Conservation (phyloP, 2,113 vertebrate genomes). For the Scatophagus argus region DNA sequence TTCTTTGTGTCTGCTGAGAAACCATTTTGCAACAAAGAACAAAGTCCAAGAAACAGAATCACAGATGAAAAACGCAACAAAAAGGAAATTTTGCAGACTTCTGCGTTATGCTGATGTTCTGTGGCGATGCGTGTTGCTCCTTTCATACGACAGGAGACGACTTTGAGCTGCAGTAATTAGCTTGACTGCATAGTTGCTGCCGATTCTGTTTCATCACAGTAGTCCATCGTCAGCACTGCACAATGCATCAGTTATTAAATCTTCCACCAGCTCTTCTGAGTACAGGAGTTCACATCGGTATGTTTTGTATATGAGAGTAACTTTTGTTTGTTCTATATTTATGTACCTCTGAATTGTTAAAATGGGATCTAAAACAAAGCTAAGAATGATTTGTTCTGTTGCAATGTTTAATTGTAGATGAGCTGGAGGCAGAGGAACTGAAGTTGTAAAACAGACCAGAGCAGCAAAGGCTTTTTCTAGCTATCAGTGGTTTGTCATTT, state of each 20-base stretch:
- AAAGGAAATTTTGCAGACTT: constrained; percentile 4
- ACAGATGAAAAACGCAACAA: constrained; percentile 40
- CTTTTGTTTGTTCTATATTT: constrained; percentile 63
- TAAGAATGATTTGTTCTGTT: constrained; percentile 34
- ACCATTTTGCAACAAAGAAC: neutral
- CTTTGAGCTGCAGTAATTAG: constrained; percentile 38
- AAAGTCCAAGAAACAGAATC: constrained; percentile 42
- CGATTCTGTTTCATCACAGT: constrained; percentile 50
- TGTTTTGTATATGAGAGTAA: neutral
- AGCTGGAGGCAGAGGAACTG: neutral
- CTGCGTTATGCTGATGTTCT: neutral
- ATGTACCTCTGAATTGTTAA: constrained; percentile 26
- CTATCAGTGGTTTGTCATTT: neutral
- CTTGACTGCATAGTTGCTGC: constrained; percentile 25
- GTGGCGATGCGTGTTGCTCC: neutral
- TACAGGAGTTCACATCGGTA: constrained; percentile 23
- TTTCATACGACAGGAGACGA: constrained; percentile 4
- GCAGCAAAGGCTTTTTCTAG: too few species aligned
- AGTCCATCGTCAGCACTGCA: constrained; percentile 30
- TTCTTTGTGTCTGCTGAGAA: constrained; percentile 11
- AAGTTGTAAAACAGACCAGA: neutral
- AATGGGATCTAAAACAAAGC: constrained; percentile 14
- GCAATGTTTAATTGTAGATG: too few species aligned
- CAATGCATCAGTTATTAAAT: constrained; percentile 53
- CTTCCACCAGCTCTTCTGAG: neutral